Base-by-base conservation (phyloP, 2,113 vertebrate genomes). In the Phyllopteryx taeniolatus region DNA sequence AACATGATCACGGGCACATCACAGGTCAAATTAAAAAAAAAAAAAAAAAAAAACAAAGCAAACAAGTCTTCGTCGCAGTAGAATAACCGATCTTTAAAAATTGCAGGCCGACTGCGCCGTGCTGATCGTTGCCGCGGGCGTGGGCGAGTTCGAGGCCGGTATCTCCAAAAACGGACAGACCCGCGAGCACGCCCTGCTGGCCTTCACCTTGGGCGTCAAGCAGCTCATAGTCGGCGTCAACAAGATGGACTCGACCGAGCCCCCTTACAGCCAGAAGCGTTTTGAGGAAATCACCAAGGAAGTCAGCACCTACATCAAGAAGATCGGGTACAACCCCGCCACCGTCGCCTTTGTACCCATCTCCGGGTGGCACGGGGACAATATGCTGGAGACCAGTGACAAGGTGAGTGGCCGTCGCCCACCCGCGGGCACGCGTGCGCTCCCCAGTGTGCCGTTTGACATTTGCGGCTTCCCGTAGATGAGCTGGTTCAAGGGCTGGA, bases 1-100 rank as follows among this genome's bases (percentile, higher is more conserved):
- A 94, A 95, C 90, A 93, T 93, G 94, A 94, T 95, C 91, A 93
- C 92, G 67, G 93, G 94, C 20, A 94, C 93, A 20, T 92, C 92
- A 27, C 92, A 94, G 92, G 92, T 61, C 19, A 27, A 27, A 27
- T 27, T 15, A 27, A 27, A 27, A 27, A 27, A 27, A 1, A 27
- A 53, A 53, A 92, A 85, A 70, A 47, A 27, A 1, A 27, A 53
- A 53, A 92, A 85, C 68, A 47, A 27, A n/a, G 0, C 8, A 53
- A 54, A 22, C 27, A 13, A 8, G 54, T 27, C 6, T 49, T 9
- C 9, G 1, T 5, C 6, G 22, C 8, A 22, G 17, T 22, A 19
- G 4, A 47, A 6, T 57, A 59, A 60, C 12, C 3, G 1, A 2
- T 12, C 2, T 27, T 62, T 14, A 17, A 17, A 3, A 2, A 31